Base-by-base conservation (phyloP, 35 echinoderm and acorn worm genomes). In the Ophiothrix spiculata region DNA sequence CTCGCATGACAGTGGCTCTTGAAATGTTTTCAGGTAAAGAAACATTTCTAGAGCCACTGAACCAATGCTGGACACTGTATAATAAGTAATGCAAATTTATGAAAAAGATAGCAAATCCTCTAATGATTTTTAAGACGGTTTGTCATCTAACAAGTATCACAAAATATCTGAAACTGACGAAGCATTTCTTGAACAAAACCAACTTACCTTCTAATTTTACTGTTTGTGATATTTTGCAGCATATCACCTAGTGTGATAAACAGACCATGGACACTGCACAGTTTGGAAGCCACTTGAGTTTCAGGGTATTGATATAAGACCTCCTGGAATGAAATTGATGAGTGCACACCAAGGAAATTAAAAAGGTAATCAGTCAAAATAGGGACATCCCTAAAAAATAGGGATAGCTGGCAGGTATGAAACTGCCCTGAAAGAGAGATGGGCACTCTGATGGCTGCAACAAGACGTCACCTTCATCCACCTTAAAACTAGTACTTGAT, bases 241-340 rank as follows among this genome's bases (percentile, higher is more conserved):
- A 97, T 97, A 75, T 97, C 94, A 2, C 94, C 87, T 29, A 97
- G 87, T 11, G 94, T 97, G 8, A 97, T 89, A 82, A 90, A 97
- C 32, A 97, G 38, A 73, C 94, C 94, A n/a, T 92, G 87, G 49
- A 97, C 92, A 25, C 73, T 46, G 56, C 79, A 81, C n/a, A 97
- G 56, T 39, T 97, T 97, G 38, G 83, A 69, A 31, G 94, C 77
- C 4, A 90, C 87, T 37, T 36, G 60, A 4, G 85, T 86, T 46
- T 79, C 73, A 23, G 94, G 94, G 74, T 93, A 97, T 75, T 83
- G 38, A 75, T 90, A 97, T 23, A 97, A 37, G 36, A 97, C 86
- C 85, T 97, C 94, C 94, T 97, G 80, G 32, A 63, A 77, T 17
- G 33, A 6, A 36, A 56, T 29, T 4, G 33, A 74, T 74, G 64